Evolutionary conservation across 2,797 vertebrate species (phyloP).

Genomic region (Hemibagrus guttatus): DNA sequence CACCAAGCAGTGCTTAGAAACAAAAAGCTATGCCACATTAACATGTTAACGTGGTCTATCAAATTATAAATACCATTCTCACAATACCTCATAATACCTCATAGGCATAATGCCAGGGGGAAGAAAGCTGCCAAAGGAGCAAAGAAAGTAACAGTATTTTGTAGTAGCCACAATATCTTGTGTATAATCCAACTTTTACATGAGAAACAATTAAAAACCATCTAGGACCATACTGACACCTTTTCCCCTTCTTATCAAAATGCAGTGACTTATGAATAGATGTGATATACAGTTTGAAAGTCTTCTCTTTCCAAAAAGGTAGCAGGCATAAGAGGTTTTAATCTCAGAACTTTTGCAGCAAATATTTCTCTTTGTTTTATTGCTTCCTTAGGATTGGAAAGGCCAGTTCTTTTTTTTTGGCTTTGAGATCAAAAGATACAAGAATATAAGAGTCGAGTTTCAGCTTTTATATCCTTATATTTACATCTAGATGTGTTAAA

Average conservation of each 20-base stretch:
- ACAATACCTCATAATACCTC: not conserved
- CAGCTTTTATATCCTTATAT: no score
- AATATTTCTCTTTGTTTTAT: no score
- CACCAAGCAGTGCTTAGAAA: not conserved
- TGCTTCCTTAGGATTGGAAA: no score
- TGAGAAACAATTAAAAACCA: not conserved
- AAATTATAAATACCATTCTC: not conserved
- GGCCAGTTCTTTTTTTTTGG: no score
- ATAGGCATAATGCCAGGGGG: not conserved
- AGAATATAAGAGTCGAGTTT: no score
- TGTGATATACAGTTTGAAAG: no score
- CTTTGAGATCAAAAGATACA: no score
- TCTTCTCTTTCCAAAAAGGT: no score
- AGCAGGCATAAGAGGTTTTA: no score
- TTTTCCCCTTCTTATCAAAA: not conserved
- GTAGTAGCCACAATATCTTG: not conserved
- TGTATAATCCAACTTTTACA: not conserved
- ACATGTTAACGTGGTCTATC: not conserved
- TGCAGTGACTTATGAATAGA: not conserved
- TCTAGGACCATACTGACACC: not conserved
- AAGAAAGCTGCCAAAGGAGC: not conserved
- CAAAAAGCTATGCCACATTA: not conserved
- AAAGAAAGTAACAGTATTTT: not conserved
- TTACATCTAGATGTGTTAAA: no score
- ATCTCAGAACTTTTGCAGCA: no score